Base-by-base conservation (phyloP, 92 coral and sea anemone species). In the Epizoanthus rinbou region DNA sequence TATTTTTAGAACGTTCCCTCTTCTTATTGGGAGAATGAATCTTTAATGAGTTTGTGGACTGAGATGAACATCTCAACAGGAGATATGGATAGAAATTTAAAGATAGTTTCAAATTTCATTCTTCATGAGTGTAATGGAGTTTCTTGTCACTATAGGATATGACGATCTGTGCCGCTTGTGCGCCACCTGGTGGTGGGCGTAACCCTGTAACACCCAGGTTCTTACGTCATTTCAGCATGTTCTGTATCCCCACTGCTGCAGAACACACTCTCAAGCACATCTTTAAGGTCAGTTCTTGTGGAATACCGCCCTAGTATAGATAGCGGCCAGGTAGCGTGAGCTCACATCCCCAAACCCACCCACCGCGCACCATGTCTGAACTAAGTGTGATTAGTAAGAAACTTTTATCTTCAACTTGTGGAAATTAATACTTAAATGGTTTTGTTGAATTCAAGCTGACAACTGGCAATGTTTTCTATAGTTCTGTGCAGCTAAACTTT, bases 161-260 rank as follows among this genome's bases (percentile, higher is more conserved):
- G 97, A 96, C 98, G 66, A 96, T 96, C 73, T 96, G 99, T 19
- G 96, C 99, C 1, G 99, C 99, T 28, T 96, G 99, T 91, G 99
- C 99, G 63, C 99, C 99, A 35, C 99, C 99, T 19, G 99, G 99
- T 65, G 99, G 99, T 23, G 99, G 99, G 17, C 89, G 99, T 70
- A 96, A 96, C 84, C 99, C 99, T 3, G 99, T 96, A 58, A 94
- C 99, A 5, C 99, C 99, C 28, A 95, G 99, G 33, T 96, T 96
- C 80, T 54, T 96, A 63, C 99, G 99, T 80, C 99, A 96, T 75
- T 96, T 96, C 81, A 88, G 97, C 83, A 96, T 96, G 99, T 96
- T 96, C 83, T 90, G 94, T 57, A 93, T 96, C 60, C 99, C 99
- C 2, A 84, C 99, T 25, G 88, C 99, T 3, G 99, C 99, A 3